These are phyloP conservation scores for Rhagonycha lutea DNA, from an alignment of 2,888 invertebrate genomes.

Conservation along the genomic window DNA sequence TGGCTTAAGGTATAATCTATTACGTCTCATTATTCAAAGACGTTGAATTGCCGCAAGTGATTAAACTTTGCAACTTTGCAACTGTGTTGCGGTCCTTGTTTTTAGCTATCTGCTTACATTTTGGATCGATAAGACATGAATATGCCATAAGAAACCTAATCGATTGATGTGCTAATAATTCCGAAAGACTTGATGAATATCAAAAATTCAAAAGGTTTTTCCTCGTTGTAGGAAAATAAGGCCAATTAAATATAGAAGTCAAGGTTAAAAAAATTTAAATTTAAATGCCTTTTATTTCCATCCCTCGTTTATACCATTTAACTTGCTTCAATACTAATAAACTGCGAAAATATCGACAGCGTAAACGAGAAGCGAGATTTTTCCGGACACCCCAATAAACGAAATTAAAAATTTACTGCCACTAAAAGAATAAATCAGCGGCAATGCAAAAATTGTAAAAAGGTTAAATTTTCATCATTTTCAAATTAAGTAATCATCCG, in stretches of 20 bases:
- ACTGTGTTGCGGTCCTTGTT: too few species aligned
- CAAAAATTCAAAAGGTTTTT: too few species aligned
- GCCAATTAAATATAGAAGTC: not conserved
- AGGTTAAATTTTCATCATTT: not conserved
- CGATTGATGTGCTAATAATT: too few species aligned
- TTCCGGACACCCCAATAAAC: not conserved
- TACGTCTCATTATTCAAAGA: too few species aligned
- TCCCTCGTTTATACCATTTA: not conserved
- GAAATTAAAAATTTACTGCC: not conserved
- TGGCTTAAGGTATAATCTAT: too few species aligned
- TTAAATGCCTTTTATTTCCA: not conserved
- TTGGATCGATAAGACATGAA: too few species aligned
- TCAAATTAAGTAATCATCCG: not conserved
- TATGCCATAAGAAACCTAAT: too few species aligned
- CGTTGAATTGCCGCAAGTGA: too few species aligned
- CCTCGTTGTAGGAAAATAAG: too few species aligned
- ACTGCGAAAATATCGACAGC: not conserved
- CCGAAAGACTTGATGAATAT: too few species aligned
- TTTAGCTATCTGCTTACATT: too few species aligned
- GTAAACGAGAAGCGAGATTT: not conserved
- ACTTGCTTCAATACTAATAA: not conserved
- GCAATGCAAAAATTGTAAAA: not conserved
- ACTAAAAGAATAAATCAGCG: not conserved
- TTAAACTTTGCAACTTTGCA: too few species aligned
- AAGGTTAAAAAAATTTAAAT: not conserved